phyloP scores from a whole-genome alignment of 2,888 invertebrate genomes.

The Melanostoma mellinum region DNA sequence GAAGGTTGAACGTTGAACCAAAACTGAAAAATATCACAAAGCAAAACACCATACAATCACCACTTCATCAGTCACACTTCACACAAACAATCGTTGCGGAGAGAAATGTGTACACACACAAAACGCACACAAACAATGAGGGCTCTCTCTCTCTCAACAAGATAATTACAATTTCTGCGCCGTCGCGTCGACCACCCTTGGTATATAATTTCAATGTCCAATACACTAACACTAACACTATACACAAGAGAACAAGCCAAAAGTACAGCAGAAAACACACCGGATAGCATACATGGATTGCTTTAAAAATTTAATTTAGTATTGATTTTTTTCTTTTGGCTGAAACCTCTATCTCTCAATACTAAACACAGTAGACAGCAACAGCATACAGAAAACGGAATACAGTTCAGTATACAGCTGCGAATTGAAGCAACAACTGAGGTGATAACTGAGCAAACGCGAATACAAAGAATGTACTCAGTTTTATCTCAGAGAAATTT shows the following conservation, averaged over 20 bases:
- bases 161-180: conserved; percentile 53
- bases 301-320: no score
- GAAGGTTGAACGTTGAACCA: conserved; percentile 37
- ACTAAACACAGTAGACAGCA: no score
- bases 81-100: conserved; percentile 58
- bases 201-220: background rate
- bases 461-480: background rate
- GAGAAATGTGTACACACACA: conserved; percentile 17
- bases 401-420: no score
- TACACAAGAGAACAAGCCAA: no score
- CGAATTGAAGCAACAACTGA: no score
- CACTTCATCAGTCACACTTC: background rate
- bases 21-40: background rate
- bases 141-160: conserved; percentile 29
- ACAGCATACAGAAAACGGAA: no score
- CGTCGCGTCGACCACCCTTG: conserved; percentile 28
- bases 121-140: conserved; percentile 1
- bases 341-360: no score
- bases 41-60: no score
- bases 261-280: no score
- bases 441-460: conserved; percentile 59
- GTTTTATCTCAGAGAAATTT: background rate
- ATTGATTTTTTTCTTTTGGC: no score
- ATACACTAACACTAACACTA: no score
- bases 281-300: no score